Base-by-base conservation (phyloP, 2,888 invertebrate species). In the Drosophila ezoana region DNA sequence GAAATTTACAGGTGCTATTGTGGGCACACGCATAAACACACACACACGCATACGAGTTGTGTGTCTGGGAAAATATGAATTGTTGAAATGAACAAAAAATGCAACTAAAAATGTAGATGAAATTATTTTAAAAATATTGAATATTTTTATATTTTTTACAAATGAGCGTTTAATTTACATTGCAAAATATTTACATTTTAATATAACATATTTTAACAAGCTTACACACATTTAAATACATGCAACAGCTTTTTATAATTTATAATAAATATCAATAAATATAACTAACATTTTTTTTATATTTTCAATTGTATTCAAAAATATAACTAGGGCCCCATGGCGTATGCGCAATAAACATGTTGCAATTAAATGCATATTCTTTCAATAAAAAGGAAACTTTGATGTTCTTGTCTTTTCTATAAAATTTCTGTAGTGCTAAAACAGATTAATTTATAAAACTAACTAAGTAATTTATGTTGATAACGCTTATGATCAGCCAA, bases 41-140 rank as follows among this genome's bases (percentile, higher is more conserved):
- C 51, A 40, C 58, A 35, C n/a, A 20, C 48, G n/a, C 32, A 40
- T 28, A 33, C 18, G 28, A 20, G 13, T 18, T 14, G 32, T 54
- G 18, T 68, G 61, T 82, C 70, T 81, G 86, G 73, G 77, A 86
- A 80, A 66, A 65, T 56, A 28, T 49, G 9, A 38, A 35, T 13
- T 14, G 20, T 16, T 8, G 8, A 28, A 28, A 28, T 28, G 2
- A 28, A 28, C 0, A 28, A 6, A 20, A 37, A 32, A 35, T 10
- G 9, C 16, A 28, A 3, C 28, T 28, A 10, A 5, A n/a, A n/a
- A n/a, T 1, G n/a, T 28, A 18, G 10, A 2, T 16, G 4, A 16
- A 16, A 16, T 9, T 23, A 11, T 4, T n/a, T 11, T 0, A 11
- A 38, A 8, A 13, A 37, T 14, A 32, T 8, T 28, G 1, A 28